Evolutionary conservation across 2,888 invertebrate genomes (phyloP).

Genomic region (Synanthedon formicaeformis): DNA sequence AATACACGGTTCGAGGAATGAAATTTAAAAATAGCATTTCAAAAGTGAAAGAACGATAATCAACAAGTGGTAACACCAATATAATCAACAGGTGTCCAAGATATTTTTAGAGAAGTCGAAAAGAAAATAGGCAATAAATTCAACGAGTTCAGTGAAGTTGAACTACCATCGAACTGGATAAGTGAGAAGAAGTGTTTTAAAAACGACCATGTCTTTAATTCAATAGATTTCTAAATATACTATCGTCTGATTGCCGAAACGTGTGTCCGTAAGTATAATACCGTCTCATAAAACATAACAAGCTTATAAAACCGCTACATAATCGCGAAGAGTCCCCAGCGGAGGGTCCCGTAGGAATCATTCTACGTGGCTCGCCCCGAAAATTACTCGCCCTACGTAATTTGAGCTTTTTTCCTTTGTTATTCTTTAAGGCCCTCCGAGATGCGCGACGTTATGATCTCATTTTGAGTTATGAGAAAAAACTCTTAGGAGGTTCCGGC

Average conservation of each 20-base stretch:
- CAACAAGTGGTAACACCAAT: too few species aligned
- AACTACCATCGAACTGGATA: too few species aligned
- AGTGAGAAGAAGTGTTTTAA: neutral
- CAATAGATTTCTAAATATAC: neutral
- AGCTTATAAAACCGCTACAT: constrained; percentile 65
- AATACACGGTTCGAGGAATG: too few species aligned
- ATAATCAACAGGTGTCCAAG: neutral
- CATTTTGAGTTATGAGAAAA: constrained; percentile 67
- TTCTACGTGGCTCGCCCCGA: constrained; percentile 54
- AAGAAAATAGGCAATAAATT: neutral
- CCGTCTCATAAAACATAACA: constrained; percentile 62
- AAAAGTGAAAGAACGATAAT: too few species aligned
- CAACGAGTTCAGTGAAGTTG: too few species aligned
- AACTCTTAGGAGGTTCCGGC: constrained; percentile 56
- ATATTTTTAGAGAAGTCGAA: neutral
- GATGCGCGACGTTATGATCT: constrained; percentile 66
- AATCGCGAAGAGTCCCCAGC: constrained; percentile 52
- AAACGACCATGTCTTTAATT: neutral
- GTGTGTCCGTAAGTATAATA: constrained; percentile 20
- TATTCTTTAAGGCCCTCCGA: constrained; percentile 61
- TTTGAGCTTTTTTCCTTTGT: constrained; percentile 64
- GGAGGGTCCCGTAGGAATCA: constrained; percentile 51
- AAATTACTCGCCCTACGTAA: constrained; percentile 66
- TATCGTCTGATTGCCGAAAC: constrained; percentile 13
- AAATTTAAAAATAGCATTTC: too few species aligned